Evolutionary conservation across 2,888 invertebrate genomes (phyloP), one percentile per base, ranked within the genome.

Genomic region (Torymus texanus): DNA sequence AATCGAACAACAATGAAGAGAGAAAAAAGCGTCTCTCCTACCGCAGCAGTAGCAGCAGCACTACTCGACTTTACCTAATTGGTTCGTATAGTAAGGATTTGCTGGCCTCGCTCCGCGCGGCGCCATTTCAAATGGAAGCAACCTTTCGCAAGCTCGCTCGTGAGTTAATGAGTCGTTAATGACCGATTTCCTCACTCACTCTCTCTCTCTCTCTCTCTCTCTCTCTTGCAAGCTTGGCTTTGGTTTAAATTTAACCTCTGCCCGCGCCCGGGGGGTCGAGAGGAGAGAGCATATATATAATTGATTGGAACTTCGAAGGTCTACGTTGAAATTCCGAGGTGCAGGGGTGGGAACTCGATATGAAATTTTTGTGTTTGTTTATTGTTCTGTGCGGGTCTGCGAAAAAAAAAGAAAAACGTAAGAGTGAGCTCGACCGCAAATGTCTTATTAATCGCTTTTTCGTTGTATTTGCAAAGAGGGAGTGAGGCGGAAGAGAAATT

Each of bases 91-190:
- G 21, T n/a, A 51, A 18, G 51, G 29, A 76, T 71, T 70, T 59
- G 16, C 53, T 14, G 66, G 16, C 24, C 18, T 61, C 55, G 8
- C n/a, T 53, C 14, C 13, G 10, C 13, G 1, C 51, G 5, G 56
- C 4, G 62, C 13, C n/a, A 16, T 71, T 71, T 58, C 41, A 29
- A 71, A 71, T 59, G 58, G 56, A 63, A 71, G 51, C 65, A 63
- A 65, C 55, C 65, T 65, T 72, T 61, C 55, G 55, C 55, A 73
- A 61, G 5, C 56, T 59, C 51, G 41, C 41, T 8, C 41, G 41
- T 8, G 73, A 71, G 55, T 66, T 79, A 75, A 79, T 71, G 75
- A 79, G 71, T 71, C 75, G 75, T 66, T 79, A 79, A 79, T 51
- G 75, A 71, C 75, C 71, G 79, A 75, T 75, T 75, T 75, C 66